Conservation (phyloP, 1,140 invertebrate species). For the Dolichoris vasculosae region DNA sequence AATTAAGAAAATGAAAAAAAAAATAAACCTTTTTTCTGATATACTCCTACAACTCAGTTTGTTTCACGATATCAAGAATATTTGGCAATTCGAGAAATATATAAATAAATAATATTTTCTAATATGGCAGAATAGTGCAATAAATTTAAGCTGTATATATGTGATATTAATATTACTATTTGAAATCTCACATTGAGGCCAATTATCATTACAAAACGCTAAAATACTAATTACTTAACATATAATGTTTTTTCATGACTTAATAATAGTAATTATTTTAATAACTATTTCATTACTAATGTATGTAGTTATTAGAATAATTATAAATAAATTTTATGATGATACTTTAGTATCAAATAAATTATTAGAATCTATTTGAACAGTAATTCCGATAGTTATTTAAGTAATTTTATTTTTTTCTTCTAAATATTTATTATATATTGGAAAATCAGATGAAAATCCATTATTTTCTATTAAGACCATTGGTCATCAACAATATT, state of each 20-base stretch:
- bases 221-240: not conserved
- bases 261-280: not conserved
- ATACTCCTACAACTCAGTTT: slow-evolving; percentile 54
- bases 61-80: not conserved
- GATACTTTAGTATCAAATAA: too few relatives aligned
- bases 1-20: too few relatives aligned
- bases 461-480: slow-evolving; percentile 78
- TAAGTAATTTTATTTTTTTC: not conserved
- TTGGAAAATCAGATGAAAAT: too few relatives aligned
- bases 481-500: slow-evolving; percentile 82
- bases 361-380: not conserved
- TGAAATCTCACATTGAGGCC: slow-evolving; percentile 74
- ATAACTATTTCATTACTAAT: too few relatives aligned
- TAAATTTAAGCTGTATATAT: slow-evolving; percentile 78
- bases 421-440: not conserved
- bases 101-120: slow-evolving; percentile 39
- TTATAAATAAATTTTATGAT: too few relatives aligned
- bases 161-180: slow-evolving; percentile 73
- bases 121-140: slow-evolving; percentile 65
- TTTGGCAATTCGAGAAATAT: too few relatives aligned
- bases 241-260: not conserved
- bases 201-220: slow-evolving; percentile 71
- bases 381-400: not conserved
- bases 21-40: too few relatives aligned
- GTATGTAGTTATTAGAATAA: too few relatives aligned